Evolutionary conservation across 2,888 invertebrate species (phyloP).

Genomic region (Sminthurides aquaticus): DNA sequence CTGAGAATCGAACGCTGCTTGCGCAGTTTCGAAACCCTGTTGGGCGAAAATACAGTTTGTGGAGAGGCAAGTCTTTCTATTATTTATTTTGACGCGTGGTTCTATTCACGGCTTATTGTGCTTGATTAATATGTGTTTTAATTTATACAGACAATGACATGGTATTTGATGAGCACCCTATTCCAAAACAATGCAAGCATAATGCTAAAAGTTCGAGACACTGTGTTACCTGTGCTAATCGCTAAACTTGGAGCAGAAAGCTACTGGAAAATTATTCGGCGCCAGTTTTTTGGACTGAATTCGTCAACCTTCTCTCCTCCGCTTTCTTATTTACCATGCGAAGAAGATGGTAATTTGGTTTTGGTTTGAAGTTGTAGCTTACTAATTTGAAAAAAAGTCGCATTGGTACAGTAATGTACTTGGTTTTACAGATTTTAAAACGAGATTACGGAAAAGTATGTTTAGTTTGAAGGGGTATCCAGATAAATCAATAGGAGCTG

Average conservation of each 20-base stretch:
- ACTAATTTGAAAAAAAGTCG: not conserved
- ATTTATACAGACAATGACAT: slow-evolving; percentile 1
- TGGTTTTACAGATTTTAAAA: no score
- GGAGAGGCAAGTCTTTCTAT: no score
- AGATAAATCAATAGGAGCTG: slow-evolving; percentile 2
- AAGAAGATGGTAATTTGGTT: not conserved
- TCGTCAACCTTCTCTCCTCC: not conserved
- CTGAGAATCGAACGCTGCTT: slow-evolving; percentile 10
- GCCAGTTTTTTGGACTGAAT: slow-evolving; percentile 9
- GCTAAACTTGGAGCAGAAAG: slow-evolving; percentile 1
- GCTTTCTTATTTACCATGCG: not conserved
- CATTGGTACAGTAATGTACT: not conserved
- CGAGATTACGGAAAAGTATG: not conserved
- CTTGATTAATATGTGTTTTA: no score
- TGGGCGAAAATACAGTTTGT: no score
- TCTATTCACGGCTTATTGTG: no score
- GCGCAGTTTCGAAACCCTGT: not conserved
- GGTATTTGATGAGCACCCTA: slow-evolving; percentile 8
- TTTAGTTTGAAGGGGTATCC: not conserved
- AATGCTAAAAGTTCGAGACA: slow-evolving; percentile 5
- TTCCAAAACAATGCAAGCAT: slow-evolving; percentile 19
- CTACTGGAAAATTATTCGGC: slow-evolving; percentile 8
- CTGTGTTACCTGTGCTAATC: not conserved
- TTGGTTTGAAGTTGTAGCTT: not conserved
- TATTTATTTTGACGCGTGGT: no score